These are phyloP conservation scores for Macrostomum lignano DNA, from an alignment of 1,140 invertebrate species.

Conservation along the genomic window DNA sequence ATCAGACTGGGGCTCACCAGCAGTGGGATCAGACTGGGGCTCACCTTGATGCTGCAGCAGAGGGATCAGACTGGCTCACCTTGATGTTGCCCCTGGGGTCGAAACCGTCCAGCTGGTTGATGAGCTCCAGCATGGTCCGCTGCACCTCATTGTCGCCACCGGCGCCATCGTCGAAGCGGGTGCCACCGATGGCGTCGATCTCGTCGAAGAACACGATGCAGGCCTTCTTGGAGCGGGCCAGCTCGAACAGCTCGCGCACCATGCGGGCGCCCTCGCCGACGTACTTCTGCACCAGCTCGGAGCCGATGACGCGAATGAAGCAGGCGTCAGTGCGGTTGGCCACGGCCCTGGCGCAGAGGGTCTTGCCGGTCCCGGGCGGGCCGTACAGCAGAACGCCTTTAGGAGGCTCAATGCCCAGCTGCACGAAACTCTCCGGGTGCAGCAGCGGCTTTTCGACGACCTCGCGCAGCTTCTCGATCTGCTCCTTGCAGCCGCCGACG, in stretches of 20 bases:
- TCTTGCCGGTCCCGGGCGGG: conserved; percentile 61
- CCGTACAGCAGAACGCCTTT: conserved; percentile 92
- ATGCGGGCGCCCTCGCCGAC: conserved; percentile 95
- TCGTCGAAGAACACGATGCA: conserved; percentile 99
- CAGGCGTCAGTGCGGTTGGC: conserved; percentile 74
- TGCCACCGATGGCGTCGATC: conserved; percentile 92
- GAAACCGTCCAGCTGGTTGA: conserved; percentile 94
- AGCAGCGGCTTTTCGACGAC: conserved; percentile 90
- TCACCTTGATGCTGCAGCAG: too few relatives aligned
- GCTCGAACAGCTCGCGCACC: conserved; percentile 95
- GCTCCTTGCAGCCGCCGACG: conserved; percentile 94
- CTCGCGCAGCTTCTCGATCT: conserved; percentile 93
- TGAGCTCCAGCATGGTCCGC: conserved; percentile 92
- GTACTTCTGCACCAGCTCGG: conserved; percentile 82
- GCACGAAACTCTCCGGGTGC: conserved; percentile 94
- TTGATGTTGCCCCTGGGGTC: conserved; percentile 97
- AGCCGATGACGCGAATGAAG: conserved; percentile 94
- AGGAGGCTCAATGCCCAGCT: conserved; percentile 90
- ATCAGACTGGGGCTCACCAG: too few relatives aligned
- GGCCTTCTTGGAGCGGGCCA: conserved; percentile 95
- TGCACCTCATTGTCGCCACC: conserved; percentile 94
- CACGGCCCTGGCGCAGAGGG: conserved; percentile 45
- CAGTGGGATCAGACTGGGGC: too few relatives aligned
- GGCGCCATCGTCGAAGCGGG: conserved; percentile 85
- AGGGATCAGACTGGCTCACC: conserved; percentile 27